phyloP scores from a whole-genome alignment of 1,140 invertebrate species.

The Diabrotica virgifera region DNA sequence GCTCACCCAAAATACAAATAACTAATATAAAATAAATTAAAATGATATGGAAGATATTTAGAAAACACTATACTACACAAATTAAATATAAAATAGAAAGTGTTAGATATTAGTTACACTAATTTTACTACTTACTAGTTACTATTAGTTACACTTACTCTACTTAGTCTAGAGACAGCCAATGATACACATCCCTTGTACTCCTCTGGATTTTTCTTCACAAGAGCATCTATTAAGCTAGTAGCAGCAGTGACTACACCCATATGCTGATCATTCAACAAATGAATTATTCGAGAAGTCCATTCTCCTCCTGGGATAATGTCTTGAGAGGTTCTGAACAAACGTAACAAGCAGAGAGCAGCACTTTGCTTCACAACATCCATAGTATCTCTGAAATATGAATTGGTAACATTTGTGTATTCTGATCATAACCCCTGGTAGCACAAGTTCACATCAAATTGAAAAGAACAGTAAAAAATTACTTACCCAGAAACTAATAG shows the following conservation, averaged over 20 bases:
- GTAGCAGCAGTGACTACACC: slow-evolving; percentile 98
- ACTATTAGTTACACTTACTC: slow-evolving; percentile 57
- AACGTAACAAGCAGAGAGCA: slow-evolving; percentile 89
- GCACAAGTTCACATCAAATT: no score
- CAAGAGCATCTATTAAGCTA: slow-evolving; percentile 95
- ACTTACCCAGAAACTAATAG: slow-evolving; percentile 92
- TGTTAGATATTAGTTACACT: neutral
- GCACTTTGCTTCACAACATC: slow-evolving; percentile 99
- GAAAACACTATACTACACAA: neutral
- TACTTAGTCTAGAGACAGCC: slow-evolving; percentile 93
- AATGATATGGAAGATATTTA: neutral
- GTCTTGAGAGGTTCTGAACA: slow-evolving; percentile 91
- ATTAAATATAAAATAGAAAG: slow-evolving; percentile 3
- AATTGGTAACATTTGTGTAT: no score
- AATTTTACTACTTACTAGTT: no score
- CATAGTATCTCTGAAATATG: slow-evolving; percentile 85
- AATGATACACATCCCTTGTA: slow-evolving; percentile 99
- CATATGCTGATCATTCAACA: slow-evolving; percentile 99
- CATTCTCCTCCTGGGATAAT: slow-evolving; percentile 97
- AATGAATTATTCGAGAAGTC: slow-evolving; percentile 97
- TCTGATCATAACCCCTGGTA: no score
- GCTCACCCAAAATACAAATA: neutral
- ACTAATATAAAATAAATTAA: neutral
- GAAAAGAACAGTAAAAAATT: no score
- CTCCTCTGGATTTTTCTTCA: slow-evolving; percentile 98